Evolutionary conservation across 2,888 invertebrate species (phyloP).

Genomic region (Drosophila robusta): DNA sequence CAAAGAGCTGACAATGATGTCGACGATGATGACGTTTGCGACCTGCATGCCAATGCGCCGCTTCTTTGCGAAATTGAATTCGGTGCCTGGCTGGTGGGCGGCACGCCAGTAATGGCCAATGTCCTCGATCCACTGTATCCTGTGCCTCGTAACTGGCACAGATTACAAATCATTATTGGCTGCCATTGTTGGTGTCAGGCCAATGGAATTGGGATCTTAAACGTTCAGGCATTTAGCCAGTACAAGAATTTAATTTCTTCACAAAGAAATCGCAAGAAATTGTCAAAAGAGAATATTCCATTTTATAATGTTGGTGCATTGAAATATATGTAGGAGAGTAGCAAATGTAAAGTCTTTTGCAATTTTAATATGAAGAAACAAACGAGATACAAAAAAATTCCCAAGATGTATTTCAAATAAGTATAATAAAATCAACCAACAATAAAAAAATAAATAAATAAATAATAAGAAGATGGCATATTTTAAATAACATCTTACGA

Average conservation of each 20-base stretch:
- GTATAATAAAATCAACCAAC: neutral
- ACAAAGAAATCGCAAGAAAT: neutral
- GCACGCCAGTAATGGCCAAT: slow-evolving; percentile 24
- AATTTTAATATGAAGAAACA: too few species aligned
- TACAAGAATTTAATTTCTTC: slow-evolving; percentile 17
- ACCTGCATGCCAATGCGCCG: slow-evolving; percentile 64
- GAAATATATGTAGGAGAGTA: too few species aligned
- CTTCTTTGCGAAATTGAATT: slow-evolving; percentile 58
- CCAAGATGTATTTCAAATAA: neutral
- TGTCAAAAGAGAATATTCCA: neutral
- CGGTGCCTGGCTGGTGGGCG: slow-evolving; percentile 46
- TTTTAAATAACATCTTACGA: too few species aligned
- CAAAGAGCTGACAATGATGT: slow-evolving; percentile 67
- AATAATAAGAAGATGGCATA: too few species aligned
- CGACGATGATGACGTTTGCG: slow-evolving; percentile 57
- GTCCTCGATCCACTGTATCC: slow-evolving; percentile 24
- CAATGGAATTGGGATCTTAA: slow-evolving; percentile 28
- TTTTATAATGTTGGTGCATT: too few species aligned
- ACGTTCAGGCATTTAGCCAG: slow-evolving; percentile 7
- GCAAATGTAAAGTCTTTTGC: too few species aligned
- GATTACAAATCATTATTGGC: slow-evolving; percentile 67
- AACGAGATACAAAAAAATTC: too few species aligned
- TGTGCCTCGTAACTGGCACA: slow-evolving; percentile 43
- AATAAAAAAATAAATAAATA: too few species aligned
- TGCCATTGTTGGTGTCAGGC: slow-evolving; percentile 38